Evolutionary conservation across 1,140 invertebrate genomes (phyloP).

Genomic region (Drosophila lacteicornis): DNA sequence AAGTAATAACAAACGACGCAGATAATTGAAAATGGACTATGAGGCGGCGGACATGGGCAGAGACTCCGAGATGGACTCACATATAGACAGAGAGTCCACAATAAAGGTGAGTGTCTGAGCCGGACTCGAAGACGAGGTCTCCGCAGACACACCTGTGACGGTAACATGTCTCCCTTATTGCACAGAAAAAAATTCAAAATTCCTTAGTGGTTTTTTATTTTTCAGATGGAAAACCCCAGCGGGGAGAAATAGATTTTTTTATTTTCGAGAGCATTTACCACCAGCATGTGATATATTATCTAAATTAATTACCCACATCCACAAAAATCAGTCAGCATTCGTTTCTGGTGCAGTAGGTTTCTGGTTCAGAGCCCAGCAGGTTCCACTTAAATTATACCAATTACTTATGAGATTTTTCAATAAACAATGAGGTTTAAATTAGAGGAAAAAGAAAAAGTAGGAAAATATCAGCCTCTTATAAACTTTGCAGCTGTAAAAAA

Average conservation of each 20-base stretch:
- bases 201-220: neutral
- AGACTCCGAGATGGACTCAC: constrained; percentile 15
- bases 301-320: constrained; percentile 16
- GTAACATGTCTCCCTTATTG: constrained; percentile 24
- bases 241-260: neutral
- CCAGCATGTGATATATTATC: neutral
- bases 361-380: constrained; percentile 8
- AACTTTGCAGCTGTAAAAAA: too few relatives aligned
- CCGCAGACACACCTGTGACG: constrained; percentile 52
- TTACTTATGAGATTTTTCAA: neutral
- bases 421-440: neutral
- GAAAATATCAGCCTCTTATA: too few relatives aligned
- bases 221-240: neutral
- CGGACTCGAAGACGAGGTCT: constrained; percentile 15
- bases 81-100: constrained; percentile 63
- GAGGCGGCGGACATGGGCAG: constrained; percentile 45
- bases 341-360: constrained; percentile 6
- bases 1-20: constrained; percentile 83
- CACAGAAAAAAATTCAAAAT: neutral
- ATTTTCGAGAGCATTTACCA: neutral
- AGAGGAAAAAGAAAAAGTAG: neutral
- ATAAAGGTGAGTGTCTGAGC: constrained; percentile 60
- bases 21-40: constrained; percentile 84
- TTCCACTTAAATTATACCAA: neutral
- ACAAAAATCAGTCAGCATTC: neutral